These are phyloP conservation scores for Clarias laeviceps DNA, from an alignment of 2,797 vertebrate genomes.

Conservation along the genomic window DNA sequence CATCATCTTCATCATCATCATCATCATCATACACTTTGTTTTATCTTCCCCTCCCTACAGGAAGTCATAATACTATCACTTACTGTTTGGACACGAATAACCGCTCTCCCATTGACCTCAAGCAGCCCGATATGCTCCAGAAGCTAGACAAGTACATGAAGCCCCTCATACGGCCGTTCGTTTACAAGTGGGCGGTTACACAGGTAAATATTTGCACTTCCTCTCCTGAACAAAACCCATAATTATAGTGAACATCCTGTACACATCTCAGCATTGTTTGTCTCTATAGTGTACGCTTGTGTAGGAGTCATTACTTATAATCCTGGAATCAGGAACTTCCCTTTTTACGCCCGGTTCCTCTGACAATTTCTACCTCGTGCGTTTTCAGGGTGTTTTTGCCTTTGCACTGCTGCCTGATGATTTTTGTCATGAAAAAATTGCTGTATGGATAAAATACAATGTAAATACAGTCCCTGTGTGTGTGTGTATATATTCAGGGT, in stretches of 20 bases:
- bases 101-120: conserved; percentile 79
- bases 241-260: not conserved
- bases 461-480: not conserved
- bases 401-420: not conserved
- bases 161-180: conserved; percentile 82
- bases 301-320: not conserved
- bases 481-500: not conserved
- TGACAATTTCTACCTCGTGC: not conserved
- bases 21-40: not conserved
- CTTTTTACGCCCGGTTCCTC: not conserved
- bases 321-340: not conserved
- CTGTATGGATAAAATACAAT: not conserved
- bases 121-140: conserved; percentile 82
- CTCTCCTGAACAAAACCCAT: no score
- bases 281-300: not conserved
- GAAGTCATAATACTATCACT: conserved; percentile 92
- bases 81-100: conserved; percentile 86
- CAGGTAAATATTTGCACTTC: conserved; percentile 76
- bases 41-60: conserved; percentile 62
- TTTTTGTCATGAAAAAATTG: not conserved
- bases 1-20: no score
- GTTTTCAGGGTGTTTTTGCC: not conserved
- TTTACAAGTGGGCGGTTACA: conserved; percentile 89
- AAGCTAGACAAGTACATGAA: conserved; percentile 83
- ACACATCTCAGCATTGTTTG: not conserved